phyloP scores from a whole-genome alignment of 2,888 invertebrate genomes.

The Aphrophora alni region DNA sequence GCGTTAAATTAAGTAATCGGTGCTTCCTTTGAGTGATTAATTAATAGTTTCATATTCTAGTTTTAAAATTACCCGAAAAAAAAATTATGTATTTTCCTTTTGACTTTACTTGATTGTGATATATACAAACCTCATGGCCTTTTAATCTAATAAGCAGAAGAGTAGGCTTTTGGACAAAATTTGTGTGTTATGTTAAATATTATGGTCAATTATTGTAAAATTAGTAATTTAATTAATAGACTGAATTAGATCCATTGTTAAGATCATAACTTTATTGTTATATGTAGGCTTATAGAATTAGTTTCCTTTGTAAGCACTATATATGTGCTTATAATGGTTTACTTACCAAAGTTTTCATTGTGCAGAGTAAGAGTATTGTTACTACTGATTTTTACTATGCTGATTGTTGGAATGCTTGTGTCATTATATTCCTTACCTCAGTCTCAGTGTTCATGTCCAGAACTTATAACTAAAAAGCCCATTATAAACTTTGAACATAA shows the following conservation, averaged over 20 bases:
- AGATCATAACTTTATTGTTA: not conserved
- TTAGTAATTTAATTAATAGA: not conserved
- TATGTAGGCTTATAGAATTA: not conserved
- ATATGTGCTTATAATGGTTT: not conserved
- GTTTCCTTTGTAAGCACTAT: not conserved
- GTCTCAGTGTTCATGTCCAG: constrained; percentile 36
- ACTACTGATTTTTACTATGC: not conserved
- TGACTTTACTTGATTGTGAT: too few relatives aligned
- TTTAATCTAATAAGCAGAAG: not conserved
- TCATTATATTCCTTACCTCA: not conserved
- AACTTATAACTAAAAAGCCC: constrained; percentile 25
- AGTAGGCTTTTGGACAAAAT: not conserved
- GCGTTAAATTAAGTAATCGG: not conserved
- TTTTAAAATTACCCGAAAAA: too few relatives aligned
- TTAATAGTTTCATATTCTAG: too few relatives aligned
- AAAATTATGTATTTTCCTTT: too few relatives aligned
- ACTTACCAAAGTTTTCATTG: not conserved
- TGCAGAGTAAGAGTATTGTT: not conserved
- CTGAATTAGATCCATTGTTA: not conserved
- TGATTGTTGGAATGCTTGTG: not conserved
- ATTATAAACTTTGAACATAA: constrained; percentile 58
- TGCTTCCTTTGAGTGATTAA: not conserved
- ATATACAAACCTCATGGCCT: too few relatives aligned
- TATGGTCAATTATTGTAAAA: not conserved
- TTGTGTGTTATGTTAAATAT: too few relatives aligned